phyloP scores from a whole-genome alignment of 2,797 vertebrate genomes.

The Xiphorhynchus erythropygius region DNA sequence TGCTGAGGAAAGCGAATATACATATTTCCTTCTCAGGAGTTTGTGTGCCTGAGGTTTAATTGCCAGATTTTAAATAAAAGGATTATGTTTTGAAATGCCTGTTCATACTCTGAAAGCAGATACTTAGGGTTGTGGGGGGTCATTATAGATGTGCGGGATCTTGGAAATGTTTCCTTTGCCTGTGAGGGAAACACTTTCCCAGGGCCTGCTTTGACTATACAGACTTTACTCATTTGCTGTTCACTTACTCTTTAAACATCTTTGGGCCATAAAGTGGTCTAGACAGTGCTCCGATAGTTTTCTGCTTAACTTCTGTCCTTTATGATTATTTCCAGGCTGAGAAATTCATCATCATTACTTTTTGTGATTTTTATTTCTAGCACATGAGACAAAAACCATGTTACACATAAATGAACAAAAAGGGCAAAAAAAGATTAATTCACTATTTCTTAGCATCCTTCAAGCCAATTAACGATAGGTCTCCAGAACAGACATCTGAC shows the following conservation, averaged over 20 bases:
- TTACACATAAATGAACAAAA: not conserved
- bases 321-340: not conserved
- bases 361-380: not conserved
- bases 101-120: not conserved
- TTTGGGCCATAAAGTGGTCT: not conserved
- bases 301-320: not conserved
- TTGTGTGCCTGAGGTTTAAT: not conserved
- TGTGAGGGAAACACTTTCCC: not conserved
- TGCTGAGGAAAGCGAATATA: not conserved
- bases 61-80: not conserved
- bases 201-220: not conserved
- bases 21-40: fast-evolving
- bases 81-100: not conserved
- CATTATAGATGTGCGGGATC: not conserved
- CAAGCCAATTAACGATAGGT: not conserved
- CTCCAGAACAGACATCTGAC: slow-evolving; percentile 13
- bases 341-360: not conserved
- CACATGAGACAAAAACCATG: not conserved
- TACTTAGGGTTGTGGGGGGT: not conserved
- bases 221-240: not conserved
- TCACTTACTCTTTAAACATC: not conserved
- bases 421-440: not conserved
- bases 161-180: not conserved
- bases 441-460: not conserved
- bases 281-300: not conserved